Base-by-base conservation (phyloP, 2,113 vertebrate species). In the Prunella himalayana region DNA sequence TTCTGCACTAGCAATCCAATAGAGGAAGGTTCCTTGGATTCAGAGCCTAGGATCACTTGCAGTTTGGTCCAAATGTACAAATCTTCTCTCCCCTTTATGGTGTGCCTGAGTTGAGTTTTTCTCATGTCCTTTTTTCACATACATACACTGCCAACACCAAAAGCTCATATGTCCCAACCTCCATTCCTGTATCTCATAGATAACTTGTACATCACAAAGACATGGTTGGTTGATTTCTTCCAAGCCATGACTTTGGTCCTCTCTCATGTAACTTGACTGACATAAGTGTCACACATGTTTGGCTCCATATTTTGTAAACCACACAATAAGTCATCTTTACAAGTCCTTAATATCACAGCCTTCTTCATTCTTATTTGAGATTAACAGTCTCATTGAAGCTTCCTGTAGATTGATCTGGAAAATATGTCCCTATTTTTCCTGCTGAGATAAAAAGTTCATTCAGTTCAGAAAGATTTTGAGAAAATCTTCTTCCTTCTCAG, bases 401-500 rank as follows among this genome's bases (percentile, higher is more conserved):
- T 75, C 41, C 30, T 51, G 8, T 7, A 7, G 23, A 53, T 71
- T 93, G 54, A 76, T 24, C 64, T 77, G 57, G 42, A 70, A 90
- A 94, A 73, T 21, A 42, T 12, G 19, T 69, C 87, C 63, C 53
- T 69, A n/a, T 27, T 69, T 90, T 39, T 86, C 75, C 44, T 69
- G 35, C 63, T 88, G 63, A 77, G 39, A 72, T 15, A 76, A 28
- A 64, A 66, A 70, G 8, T 56, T 72, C 28, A n/a, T 65, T 82
- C 17, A 4, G 13, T 64, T 27, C 65, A 82, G 60, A 92, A 95
- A 68, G 59, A 92, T 70, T 97, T 93, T 73, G 63, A 92, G 88
- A 91, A 73, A 87, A 89, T 95, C 95, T 88, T 94, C 85, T 82
- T 31, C 54, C 37, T 90, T 73, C 76, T 70, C 86, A 83, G 53